Evolutionary conservation across 2,113 vertebrate genomes (phyloP), one percentile per base, ranked within the genome.

Genomic region (Bos indicus): DNA sequence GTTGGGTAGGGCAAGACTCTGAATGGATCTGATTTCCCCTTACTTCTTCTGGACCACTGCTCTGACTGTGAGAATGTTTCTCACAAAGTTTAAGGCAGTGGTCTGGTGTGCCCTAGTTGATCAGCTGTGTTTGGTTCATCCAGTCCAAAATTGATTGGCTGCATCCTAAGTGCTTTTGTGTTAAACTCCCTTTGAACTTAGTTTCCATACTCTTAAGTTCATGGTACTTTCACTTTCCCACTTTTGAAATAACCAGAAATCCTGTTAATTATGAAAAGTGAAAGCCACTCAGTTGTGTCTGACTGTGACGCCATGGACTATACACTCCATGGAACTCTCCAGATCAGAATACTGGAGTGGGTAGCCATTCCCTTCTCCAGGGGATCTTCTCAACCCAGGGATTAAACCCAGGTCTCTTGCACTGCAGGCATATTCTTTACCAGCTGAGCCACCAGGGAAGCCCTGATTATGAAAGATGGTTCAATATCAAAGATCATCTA

Each of bases 1-100:
- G 87, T 78, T 62, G 62, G 46, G 28, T 59, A 56, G 84, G 90
- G 84, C 19, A 48, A 88, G 85, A 43, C 21, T 10, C 67, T 48
- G 82, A 86, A 92, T 19, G 40, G 51, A 90, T 97, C 78, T 95
- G 86, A 96, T 96, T 95, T 95, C 60, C 36, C 10, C 90, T 95
- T 93, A 91, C 10, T 43, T 95, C 10, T 43, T 95, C 89, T 36
- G 16, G 83, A 62, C 77, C 67, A 28, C 71, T 36, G 54, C 43
- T 30, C 60, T 78, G 94, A 80, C 15, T 23, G 85, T 21, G 77
- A 87, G 16, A 21, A 6, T 36, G 16, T 36, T 56, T 86, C 48
- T 93, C 23, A 59, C 0, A 26, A 77, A 85, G 15, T 33, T 59
- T 12, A 0, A 57, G 89, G 54, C 57, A 11, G 28, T 54, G 15